Percentiles rank a stretch among this genome's conserved stretches.
These are phyloP conservation scores for Babylonia areolata DNA, from an alignment of 1,140 invertebrate species.

Conservation along the genomic window DNA sequence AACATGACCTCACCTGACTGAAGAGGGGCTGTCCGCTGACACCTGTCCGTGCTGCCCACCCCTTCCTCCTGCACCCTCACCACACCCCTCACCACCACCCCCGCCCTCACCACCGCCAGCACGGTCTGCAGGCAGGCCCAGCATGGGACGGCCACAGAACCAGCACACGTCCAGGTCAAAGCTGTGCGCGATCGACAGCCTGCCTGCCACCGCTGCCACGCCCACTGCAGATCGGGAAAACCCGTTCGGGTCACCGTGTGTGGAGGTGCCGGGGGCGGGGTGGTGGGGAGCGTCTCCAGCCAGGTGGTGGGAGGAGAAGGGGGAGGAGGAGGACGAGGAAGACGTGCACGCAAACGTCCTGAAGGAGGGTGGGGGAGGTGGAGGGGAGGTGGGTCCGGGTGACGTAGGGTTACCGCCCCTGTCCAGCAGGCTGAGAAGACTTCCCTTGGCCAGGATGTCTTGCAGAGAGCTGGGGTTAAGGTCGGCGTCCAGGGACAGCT, in stretches of 20 bases:
- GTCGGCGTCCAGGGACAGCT: neutral
- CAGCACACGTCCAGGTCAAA: slow-evolving; percentile 70
- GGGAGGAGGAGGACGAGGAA: neutral
- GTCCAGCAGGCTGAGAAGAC: neutral
- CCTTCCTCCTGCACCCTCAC: neutral
- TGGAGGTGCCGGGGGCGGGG: slow-evolving; percentile 19
- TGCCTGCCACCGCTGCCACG: slow-evolving; percentile 20
- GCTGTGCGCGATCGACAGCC: slow-evolving; percentile 64
- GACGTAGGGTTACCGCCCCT: neutral
- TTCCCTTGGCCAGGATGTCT: neutral
- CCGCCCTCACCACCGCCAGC: neutral
- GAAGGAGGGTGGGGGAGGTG: neutral
- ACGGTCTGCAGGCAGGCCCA: neutral
- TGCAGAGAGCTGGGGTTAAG: neutral
- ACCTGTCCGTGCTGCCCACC: neutral
- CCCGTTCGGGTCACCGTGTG: slow-evolving; percentile 19
- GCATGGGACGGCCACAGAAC: slow-evolving; percentile 71
- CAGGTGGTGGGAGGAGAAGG: neutral
- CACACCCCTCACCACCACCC: neutral
- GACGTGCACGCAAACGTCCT: neutral
- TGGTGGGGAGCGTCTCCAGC: neutral
- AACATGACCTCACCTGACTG: neutral
- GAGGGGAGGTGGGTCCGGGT: neutral
- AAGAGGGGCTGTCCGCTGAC: neutral
- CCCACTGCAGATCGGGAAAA: slow-evolving; percentile 7